These are phyloP conservation scores for Drosophila conformis DNA, from an alignment of 2,888 invertebrate genomes.

Conservation along the genomic window DNA sequence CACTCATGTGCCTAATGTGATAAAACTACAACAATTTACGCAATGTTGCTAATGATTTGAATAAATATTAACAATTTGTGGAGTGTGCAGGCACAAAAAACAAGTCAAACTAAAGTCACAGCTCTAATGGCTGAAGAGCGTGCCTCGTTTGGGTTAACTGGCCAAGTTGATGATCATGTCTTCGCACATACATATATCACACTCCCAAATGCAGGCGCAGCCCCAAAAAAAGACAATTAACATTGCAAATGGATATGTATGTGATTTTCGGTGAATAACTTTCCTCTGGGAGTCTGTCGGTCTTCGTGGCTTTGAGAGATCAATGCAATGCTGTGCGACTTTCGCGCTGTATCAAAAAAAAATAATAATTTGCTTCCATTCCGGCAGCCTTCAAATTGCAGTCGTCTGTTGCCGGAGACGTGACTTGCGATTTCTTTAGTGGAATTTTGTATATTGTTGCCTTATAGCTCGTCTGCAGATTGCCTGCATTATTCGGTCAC, in stretches of 20 bases:
- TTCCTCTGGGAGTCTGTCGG: conserved; percentile 38
- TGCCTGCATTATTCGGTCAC: conserved; percentile 54
- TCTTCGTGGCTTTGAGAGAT: conserved; percentile 2
- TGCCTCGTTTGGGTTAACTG: background rate
- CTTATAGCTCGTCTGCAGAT: conserved; percentile 31
- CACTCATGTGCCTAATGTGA: conserved; percentile 3
- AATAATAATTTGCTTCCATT: conserved; percentile 74
- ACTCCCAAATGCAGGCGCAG: conserved; percentile 8
- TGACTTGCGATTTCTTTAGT: conserved; percentile 73
- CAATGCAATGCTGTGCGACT: conserved; percentile 52
- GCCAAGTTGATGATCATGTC: conserved; percentile 25
- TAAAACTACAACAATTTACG: conserved; percentile 17
- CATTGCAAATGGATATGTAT: conserved; percentile 14
- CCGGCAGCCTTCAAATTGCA: conserved; percentile 63
- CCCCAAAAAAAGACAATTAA: background rate
- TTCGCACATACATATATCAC: conserved; percentile 10
- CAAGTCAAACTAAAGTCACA: background rate
- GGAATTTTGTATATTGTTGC: conserved; percentile 50
- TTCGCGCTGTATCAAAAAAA: conserved; percentile 64
- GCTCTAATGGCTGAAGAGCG: conserved; percentile 1
- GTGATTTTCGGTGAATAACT: conserved; percentile 32
- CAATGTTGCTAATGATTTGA: conserved; percentile 58
- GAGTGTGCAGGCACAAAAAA: background rate
- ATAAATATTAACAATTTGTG: conserved; percentile 26
- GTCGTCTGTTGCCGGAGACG: conserved; percentile 47